Evolutionary conservation across 2,797 vertebrate species (phyloP), one percentile per base, ranked within the genome.

Genomic region (Crocodylus rhombifer): DNA sequence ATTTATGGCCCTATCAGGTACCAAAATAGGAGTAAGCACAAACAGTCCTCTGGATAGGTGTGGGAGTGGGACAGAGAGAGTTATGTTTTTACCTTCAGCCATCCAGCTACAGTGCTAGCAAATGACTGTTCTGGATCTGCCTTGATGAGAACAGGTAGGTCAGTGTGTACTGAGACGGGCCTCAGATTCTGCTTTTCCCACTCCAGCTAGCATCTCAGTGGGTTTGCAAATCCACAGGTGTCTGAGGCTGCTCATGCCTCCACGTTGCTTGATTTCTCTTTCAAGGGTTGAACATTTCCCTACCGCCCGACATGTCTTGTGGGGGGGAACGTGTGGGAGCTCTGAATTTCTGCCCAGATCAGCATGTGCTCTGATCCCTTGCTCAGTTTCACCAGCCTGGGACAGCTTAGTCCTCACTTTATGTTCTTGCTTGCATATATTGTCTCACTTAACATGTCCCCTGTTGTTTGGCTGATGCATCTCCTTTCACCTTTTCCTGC

Each of bases 271-370:
- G 64, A 30, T 62, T 51, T 36, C 14, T 1, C 7, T 60, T 65
- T 82, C 14, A 91, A 75, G 56, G 88, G 62, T 28, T 3, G 6
- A 14, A 9, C 92, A 57, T 58, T 82, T 63, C 89, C 75, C 74
- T 76, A 55, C 82, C 61, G 14, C 26, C 75, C 23, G 2, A 11
- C 7, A 1, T 79, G 58, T 82, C 80, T 73, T 16, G 8, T 6
- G 55, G 21, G 1, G 1, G 7, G 69, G 25, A 73, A 33, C 23
- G 33, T 63, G 26, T 80, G 64, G 61, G 55, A 91, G 61, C 73
- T 75, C 28, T 85, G 75, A 74, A 64, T 88, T 82, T 92, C 83
- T 87, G 80, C 82, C 69, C 92, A 17, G 89, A 88, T 91, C 75
- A 62, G 69, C 56, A 69, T 74, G 74, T 80, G 69, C 18, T 1